A percentile compares a stretch with the other conserved stretches of the same genome.
These are phyloP conservation scores for Cheilosia pagana DNA, from an alignment of 2,888 invertebrate genomes.

Conservation along the genomic window DNA sequence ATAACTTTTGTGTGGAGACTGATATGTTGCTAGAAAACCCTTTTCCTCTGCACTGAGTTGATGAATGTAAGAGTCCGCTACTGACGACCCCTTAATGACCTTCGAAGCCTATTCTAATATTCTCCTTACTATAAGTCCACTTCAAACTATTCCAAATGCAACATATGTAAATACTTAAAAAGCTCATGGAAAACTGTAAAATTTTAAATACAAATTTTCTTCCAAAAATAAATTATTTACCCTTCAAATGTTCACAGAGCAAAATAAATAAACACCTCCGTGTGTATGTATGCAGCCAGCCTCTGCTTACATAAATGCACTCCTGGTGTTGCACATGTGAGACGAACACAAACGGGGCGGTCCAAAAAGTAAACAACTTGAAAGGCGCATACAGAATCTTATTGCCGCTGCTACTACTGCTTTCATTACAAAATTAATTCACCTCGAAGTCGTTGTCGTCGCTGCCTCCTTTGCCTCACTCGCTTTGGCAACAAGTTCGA, in stretches of 20 bases:
- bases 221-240: conserved; percentile 73
- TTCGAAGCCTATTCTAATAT: no score
- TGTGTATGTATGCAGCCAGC: conserved; percentile 7
- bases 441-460: conserved; percentile 20
- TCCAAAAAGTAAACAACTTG: conserved; percentile 63
- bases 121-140: no score
- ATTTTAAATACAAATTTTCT: conserved; percentile 39
- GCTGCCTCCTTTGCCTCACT: not conserved
- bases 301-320: conserved; percentile 46
- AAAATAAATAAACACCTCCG: conserved; percentile 60
- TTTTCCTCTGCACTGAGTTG: no score
- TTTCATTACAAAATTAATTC: conserved; percentile 63
- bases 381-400: conserved; percentile 36
- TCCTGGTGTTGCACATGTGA: conserved; percentile 57
- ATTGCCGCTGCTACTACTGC: conserved; percentile 5
- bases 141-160: conserved; percentile 3
- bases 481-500: conserved; percentile 65
- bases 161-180: conserved; percentile 32
- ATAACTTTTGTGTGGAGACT: no score
- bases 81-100: no score
- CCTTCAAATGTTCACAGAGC: conserved; percentile 56
- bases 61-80: no score
- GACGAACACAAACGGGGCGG: conserved; percentile 55
- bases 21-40: no score
- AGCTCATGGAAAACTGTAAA: conserved; percentile 42